Evolutionary conservation across 1,140 invertebrate species (phyloP), one percentile per base, ranked within the genome.

Genomic region (Papilio aristodemus): DNA sequence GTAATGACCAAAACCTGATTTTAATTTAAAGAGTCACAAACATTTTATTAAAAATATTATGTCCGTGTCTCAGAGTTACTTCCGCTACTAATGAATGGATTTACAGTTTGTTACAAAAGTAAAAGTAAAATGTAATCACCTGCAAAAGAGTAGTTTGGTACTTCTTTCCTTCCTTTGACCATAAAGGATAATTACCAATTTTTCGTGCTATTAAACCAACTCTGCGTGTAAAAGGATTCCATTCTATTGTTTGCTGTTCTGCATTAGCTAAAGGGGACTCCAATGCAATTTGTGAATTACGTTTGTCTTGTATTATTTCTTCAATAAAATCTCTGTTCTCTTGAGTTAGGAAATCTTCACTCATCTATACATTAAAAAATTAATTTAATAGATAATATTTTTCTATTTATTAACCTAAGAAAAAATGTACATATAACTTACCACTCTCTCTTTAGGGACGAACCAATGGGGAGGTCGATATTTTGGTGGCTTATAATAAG

Each of bases 141-240:
- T 99, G 98, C 67, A 99, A 85, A 71, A 99, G 83, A 13, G 98
- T 99, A 2, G 96, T 94, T 0, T 91, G 75, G 67, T 98, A 89
- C 92, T 93, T 95, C 80, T 93, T 93, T 0, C 98, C 98, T 91
- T 96, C 93, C 89, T 97, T 98, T 1, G 94, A 86, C 98, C 98
- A 99, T 85, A 99, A 92, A 11, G 97, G 97, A 87, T 98, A 95
- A 64, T 96, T 92, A 37, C 99, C 99, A 84, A 99, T 96, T 93
- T 99, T 99, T 66, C 95, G 93, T 0, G 96, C 98, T 84, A 99
- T 95, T 1, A 99, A 83, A 50, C 99, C 99, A 71, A 94, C 94
- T 81, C 98, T 93, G 71, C 92, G 91, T 6, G 94, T 93, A 2
- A 83, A 82, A 57, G 91, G 89, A 11, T 86, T 92, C 96, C 96